These are phyloP conservation scores for Rattus rattus DNA, from an alignment of 2,113 vertebrate species.

Conservation along the genomic window DNA sequence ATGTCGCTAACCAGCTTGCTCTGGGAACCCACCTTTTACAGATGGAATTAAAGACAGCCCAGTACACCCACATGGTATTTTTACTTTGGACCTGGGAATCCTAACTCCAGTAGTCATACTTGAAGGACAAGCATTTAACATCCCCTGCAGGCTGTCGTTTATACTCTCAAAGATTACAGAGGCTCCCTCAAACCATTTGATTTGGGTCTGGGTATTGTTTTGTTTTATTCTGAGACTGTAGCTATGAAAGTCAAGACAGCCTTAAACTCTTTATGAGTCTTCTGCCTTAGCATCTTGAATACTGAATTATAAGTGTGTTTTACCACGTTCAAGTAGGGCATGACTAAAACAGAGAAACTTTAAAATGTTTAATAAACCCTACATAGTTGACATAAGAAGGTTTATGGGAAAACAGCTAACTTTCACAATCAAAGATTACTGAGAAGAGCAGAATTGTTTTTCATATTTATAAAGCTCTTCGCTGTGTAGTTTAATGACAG, in stretches of 20 bases:
- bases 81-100: background rate
- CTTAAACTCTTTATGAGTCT: background rate
- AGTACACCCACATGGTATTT: background rate
- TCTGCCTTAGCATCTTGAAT: background rate
- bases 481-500: background rate
- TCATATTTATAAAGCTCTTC: constrained; percentile 34
- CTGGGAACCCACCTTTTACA: background rate
- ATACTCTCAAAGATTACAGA: background rate
- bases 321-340: background rate
- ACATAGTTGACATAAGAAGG: background rate
- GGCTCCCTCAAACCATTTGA: background rate
- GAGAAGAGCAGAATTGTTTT: background rate
- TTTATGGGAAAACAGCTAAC: background rate
- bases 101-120: background rate
- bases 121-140: background rate
- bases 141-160: background rate
- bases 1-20: too few relatives aligned
- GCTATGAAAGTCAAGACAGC: background rate
- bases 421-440: background rate
- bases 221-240: background rate
- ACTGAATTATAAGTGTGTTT: background rate
- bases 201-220: background rate
- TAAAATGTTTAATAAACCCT: constrained; percentile 14
- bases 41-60: background rate
- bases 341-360: constrained; percentile 28